A percentile compares a stretch with the other conserved stretches of the same genome.
phyloP scores from a whole-genome alignment of 2,888 invertebrate genomes.

The Chymomyza amoena region DNA sequence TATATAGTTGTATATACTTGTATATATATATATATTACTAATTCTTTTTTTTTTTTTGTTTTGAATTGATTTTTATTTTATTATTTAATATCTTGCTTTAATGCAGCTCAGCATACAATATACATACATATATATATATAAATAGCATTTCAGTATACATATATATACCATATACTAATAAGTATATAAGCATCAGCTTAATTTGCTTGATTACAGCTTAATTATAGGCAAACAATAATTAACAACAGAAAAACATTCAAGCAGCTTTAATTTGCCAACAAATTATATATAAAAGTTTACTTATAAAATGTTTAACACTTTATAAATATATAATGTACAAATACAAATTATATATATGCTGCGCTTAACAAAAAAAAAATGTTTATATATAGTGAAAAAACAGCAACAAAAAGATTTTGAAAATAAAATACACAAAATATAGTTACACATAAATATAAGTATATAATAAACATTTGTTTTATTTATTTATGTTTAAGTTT shows the following conservation, averaged over 20 bases:
- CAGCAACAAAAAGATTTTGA: background rate
- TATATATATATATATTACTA: background rate
- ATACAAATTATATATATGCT: background rate
- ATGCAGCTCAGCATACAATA: background rate
- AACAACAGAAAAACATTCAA: background rate
- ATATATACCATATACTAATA: background rate
- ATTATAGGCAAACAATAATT: background rate
- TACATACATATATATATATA: background rate
- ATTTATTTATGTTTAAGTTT: background rate
- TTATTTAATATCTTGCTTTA: background rate
- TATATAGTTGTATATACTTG: background rate
- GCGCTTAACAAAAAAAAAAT: background rate
- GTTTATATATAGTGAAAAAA: background rate
- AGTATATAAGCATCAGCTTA: background rate
- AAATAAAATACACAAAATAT: background rate
- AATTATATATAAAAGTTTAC: background rate
- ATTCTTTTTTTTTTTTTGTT: background rate
- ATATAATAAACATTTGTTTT: background rate
- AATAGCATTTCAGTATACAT: background rate
- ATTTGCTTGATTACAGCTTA: background rate
- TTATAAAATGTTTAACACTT: conserved; percentile 6
- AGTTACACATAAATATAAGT: background rate
- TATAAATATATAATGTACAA: background rate
- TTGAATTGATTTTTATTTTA: background rate
- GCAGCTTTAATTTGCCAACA: background rate